These are phyloP conservation scores for Euleptes europaea DNA, from an alignment of 2,113 vertebrate genomes.

Conservation along the genomic window DNA sequence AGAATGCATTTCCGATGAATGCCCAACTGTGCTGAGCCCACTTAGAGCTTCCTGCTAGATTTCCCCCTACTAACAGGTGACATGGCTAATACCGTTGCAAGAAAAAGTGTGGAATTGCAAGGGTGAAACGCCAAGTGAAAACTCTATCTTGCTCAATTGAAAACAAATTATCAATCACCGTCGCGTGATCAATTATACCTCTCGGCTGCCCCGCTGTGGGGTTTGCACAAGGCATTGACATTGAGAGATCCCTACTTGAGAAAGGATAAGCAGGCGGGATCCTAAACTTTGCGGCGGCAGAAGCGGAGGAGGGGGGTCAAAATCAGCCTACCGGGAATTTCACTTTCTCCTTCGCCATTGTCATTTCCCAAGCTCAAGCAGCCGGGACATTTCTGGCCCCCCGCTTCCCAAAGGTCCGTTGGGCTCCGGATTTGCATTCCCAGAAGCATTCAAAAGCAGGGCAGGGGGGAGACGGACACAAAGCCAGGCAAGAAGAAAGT, in stretches of 20 bases:
- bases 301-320: neutral
- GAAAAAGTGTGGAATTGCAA: conserved; percentile 70
- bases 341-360: conserved; percentile 28
- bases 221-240: conserved; percentile 64
- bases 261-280: conserved; percentile 66
- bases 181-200: conserved; percentile 75
- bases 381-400: conserved; percentile 43
- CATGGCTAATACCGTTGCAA: conserved; percentile 70
- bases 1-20: conserved; percentile 75
- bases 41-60: conserved; percentile 65
- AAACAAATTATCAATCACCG: conserved; percentile 80
- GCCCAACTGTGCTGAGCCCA: conserved; percentile 64
- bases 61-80: conserved; percentile 81
- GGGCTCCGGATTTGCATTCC: neutral
- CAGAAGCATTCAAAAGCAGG: neutral
- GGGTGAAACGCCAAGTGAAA: conserved; percentile 75
- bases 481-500: conserved; percentile 69
- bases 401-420: conserved; percentile 63
- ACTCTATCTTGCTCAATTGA: conserved; percentile 71
- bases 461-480: conserved; percentile 30
- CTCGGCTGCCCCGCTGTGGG: conserved; percentile 68
- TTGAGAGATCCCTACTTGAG: conserved; percentile 70
- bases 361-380: conserved; percentile 47
- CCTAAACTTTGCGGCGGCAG: conserved; percentile 75
- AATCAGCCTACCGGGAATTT: conserved; percentile 42